These are phyloP conservation scores for Pentamera pediparva DNA, from an alignment of 53 echinoderm and acorn worm genomes.

Conservation along the genomic window DNA sequence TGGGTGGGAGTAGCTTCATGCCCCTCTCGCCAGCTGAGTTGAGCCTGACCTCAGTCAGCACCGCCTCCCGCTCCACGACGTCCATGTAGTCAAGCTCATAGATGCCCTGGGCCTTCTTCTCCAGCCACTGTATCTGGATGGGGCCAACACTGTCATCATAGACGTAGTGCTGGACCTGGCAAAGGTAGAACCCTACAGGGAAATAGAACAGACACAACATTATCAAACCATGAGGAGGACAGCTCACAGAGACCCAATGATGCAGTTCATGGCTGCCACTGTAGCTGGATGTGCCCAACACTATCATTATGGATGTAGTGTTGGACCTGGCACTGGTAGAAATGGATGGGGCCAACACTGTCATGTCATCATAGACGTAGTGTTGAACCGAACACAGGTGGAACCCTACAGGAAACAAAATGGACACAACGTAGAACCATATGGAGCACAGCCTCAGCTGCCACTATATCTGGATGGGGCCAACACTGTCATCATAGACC, in stretches of 20 bases:
- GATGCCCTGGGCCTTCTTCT: conserved; percentile 58
- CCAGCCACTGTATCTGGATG: conserved; percentile 87
- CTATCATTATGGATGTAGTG: too few species aligned
- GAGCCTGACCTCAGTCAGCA: conserved; percentile 77
- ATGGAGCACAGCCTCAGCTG: too few species aligned
- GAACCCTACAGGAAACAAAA: too few species aligned
- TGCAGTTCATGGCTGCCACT: too few species aligned
- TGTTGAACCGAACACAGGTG: too few species aligned
- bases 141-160: conserved; percentile 68
- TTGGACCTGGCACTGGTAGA: too few species aligned
- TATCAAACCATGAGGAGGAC: not conserved
- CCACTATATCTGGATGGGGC: too few species aligned
- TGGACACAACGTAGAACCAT: too few species aligned
- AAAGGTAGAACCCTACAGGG: conserved; percentile 65
- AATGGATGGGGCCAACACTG: not conserved
- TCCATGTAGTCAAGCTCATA: conserved; percentile 89
- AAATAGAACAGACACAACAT: too few species aligned
- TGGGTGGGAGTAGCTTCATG: conserved; percentile 48
- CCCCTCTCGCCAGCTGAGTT: conserved; percentile 61
- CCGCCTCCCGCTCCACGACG: conserved; percentile 74
- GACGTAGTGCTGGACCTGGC: conserved; percentile 84
- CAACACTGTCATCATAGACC: too few species aligned
- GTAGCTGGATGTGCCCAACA: too few species aligned
- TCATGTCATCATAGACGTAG: not conserved
- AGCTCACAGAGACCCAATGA: too few species aligned